phyloP scores from a whole-genome alignment of 2,797 vertebrate genomes.

The Pampus argenteus region DNA sequence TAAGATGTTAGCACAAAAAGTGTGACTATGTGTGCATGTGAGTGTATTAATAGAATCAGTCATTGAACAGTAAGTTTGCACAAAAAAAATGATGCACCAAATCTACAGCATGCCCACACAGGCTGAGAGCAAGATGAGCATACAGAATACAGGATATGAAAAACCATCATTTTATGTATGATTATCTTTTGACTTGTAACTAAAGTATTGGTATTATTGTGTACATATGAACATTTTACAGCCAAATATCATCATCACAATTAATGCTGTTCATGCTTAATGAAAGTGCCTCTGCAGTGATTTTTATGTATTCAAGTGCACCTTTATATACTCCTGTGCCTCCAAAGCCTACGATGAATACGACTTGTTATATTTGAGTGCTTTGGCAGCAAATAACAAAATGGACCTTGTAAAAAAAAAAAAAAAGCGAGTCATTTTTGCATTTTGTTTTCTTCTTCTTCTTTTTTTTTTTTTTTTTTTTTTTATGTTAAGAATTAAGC shows the following conservation, averaged over 20 bases:
- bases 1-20: constrained; percentile 25
- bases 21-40: constrained; percentile 19
- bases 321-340: constrained; percentile 14
- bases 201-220: constrained; percentile 53
- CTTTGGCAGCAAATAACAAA: constrained; percentile 61
- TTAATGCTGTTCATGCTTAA: constrained; percentile 47
- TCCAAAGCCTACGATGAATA: constrained; percentile 36
- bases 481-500: constrained; percentile 32
- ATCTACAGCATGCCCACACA: constrained; percentile 12
- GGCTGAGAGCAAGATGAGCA: constrained; percentile 27
- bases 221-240: constrained; percentile 32
- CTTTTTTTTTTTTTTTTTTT: constrained; percentile 2
- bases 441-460: neutral
- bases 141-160: constrained; percentile 15
- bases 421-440: constrained; percentile 44
- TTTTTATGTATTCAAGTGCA: constrained; percentile 41
- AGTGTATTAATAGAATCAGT: constrained; percentile 31
- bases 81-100: constrained; percentile 24
- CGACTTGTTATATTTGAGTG: constrained; percentile 55
- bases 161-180: constrained; percentile 20
- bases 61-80: constrained; percentile 25
- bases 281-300: constrained; percentile 48
- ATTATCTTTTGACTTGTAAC: constrained; percentile 44
- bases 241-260: constrained; percentile 35
- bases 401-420: constrained; percentile 61